Base-by-base conservation (phyloP, 2,888 invertebrate genomes). In the Tineola bisselliella region DNA sequence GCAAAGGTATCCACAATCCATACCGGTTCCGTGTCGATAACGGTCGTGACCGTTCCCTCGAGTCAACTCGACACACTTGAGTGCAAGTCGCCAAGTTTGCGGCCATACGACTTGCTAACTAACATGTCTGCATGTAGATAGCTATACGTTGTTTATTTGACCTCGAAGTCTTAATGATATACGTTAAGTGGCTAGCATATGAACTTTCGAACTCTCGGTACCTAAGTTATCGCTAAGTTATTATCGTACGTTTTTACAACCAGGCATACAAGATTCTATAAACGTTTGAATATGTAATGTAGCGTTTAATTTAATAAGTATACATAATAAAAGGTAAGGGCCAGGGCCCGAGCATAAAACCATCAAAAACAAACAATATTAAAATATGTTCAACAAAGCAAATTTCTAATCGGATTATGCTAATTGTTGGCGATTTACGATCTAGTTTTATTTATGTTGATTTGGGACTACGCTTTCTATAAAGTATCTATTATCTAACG, bases 21-120 rank as follows among this genome's bases (percentile, higher is more conserved):
- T 33, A 68, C 64, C 69, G 69, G 73, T 70, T 73, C 72, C 71
- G 71, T 66, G 68, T 67, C 66, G 66, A 68, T 79, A 79, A 78
- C 79, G 79, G 79, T 79, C 70, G 78, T 72, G 70, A 76, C 76
- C 72, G 71, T 74, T 78, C 64, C 64, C 33, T 13, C 61, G 52
- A 31, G 12, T 17, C 60, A 43, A 38, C 59, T 33, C 59, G 48
- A 54, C 54, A 54, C 54, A 54, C 48, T 48, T 48, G 48, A 48
- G 48, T 48, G 48, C 48, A 10, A 48, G 48, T 18, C 48, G 38
- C 38, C 38, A 38, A 38, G 38, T 10, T n/a, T 38, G 38, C 10
- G 18, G 13, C 48, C 15, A 17, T 54, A 25, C 54, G 54, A 54
- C 54, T 54, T 12, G 48, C 48, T 13, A 48, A 17, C 48, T 48